A percentile compares a stretch with the other conserved stretches of the same genome.
Conservation (phyloP, 1,140 invertebrate genomes). For the Psilanteris sp. region DNA sequence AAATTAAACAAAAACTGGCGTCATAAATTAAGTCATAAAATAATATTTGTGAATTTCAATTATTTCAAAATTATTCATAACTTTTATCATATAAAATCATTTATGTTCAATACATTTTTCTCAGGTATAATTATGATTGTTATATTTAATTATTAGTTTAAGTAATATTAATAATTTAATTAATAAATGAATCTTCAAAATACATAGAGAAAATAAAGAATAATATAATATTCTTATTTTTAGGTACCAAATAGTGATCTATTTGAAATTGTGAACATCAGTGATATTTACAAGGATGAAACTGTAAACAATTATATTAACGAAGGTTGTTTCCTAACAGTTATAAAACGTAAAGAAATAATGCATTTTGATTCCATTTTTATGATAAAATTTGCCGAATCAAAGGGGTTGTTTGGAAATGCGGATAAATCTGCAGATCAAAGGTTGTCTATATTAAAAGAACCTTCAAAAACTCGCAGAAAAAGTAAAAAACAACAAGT, state of each 20-base stretch:
- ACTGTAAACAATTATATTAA: slow-evolving; percentile 70
- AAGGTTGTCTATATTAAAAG: slow-evolving; percentile 61
- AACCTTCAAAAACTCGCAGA: slow-evolving; percentile 34
- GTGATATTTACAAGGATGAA: slow-evolving; percentile 67
- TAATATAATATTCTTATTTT: no score
- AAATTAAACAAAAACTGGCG: no score
- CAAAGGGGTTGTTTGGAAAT: slow-evolving; percentile 86
- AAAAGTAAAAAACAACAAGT: slow-evolving; percentile 70
- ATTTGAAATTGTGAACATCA: slow-evolving; percentile 81
- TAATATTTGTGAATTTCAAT: no score
- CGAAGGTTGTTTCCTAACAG: slow-evolving; percentile 85
- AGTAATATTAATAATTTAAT: no score
- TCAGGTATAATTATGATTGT: no score
- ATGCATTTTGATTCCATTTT: slow-evolving; percentile 88
- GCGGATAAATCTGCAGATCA: slow-evolving; percentile 65
- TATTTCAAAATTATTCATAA: no score
- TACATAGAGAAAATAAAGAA: no score
- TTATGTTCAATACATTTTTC: no score
- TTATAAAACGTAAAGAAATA: slow-evolving; percentile 86
- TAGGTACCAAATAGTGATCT: slow-evolving; percentile 85
- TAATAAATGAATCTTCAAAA: no score
- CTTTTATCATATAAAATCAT: no score
- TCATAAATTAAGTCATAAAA: no score
- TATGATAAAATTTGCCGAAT: slow-evolving; percentile 89
- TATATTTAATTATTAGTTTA: no score